Percentiles rank a stretch among this genome's conserved stretches.
Conservation (phyloP, 2,113 vertebrate genomes). For the Glaucidium brasilianum region DNA sequence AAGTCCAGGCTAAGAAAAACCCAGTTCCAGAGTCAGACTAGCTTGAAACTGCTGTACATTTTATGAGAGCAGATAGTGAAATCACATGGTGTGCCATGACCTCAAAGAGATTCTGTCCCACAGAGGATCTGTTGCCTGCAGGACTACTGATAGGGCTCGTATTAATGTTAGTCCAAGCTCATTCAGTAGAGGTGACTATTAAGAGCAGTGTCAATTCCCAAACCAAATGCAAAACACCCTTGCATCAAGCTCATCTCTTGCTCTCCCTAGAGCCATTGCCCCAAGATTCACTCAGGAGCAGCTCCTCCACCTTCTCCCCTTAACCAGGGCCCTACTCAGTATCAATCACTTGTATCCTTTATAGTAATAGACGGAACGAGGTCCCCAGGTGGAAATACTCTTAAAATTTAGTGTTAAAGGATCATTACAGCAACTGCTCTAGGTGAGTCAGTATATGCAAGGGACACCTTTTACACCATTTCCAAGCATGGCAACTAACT, state of each 20-base stretch:
- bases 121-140: neutral
- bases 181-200: neutral
- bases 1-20: neutral
- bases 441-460: neutral
- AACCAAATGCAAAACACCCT: neutral
- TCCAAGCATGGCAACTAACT: neutral
- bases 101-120: neutral
- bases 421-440: neutral
- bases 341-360: neutral
- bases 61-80: neutral
- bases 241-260: neutral
- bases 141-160: neutral
- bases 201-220: neutral
- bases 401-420: neutral
- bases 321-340: fast-evolving
- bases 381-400: neutral
- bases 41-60: neutral
- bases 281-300: neutral
- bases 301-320: neutral
- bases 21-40: neutral
- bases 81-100: neutral
- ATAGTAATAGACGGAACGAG: fast-evolving
- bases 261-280: neutral
- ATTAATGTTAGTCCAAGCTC: neutral
- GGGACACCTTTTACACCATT: neutral